Evolutionary conservation across 1,140 invertebrate genomes (phyloP).

Genomic region (Philotrypesis tridentata): DNA sequence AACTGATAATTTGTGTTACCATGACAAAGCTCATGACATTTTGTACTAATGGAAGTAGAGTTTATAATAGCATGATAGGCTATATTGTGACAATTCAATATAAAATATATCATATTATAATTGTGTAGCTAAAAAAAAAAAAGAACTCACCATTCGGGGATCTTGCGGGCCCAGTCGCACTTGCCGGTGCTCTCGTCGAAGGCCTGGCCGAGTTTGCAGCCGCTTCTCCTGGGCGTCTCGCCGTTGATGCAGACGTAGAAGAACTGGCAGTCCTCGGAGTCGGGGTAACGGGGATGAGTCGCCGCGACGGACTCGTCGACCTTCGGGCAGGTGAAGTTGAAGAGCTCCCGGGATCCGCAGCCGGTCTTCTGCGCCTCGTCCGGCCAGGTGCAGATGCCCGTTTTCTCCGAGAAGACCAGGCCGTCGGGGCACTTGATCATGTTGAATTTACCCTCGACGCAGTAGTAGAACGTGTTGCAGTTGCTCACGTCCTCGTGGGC

Average conservation of each 20-base stretch:
- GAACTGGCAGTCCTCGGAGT: conserved; percentile 92
- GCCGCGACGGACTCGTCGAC: conserved; percentile 82
- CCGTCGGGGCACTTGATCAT: conserved; percentile 91
- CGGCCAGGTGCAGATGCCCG: conserved; percentile 93
- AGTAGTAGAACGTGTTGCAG: conserved; percentile 94
- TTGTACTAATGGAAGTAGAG: no score
- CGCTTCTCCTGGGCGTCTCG: conserved; percentile 85
- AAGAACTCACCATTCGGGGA: conserved; percentile 89
- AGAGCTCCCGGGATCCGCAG: conserved; percentile 88
- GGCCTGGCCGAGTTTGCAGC: conserved; percentile 92
- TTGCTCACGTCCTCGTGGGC: conserved; percentile 85
- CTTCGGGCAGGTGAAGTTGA: conserved; percentile 89
- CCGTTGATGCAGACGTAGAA: conserved; percentile 95
- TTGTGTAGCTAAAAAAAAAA: no score
- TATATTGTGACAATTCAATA: no score
- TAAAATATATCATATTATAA: no score
- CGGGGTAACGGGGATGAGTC: conserved; percentile 89
- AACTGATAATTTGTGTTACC: no score
- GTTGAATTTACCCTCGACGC: conserved; percentile 91
- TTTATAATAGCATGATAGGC: no score
- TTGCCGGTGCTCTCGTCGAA: conserved; percentile 88
- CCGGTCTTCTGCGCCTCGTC: conserved; percentile 91
- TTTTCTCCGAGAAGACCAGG: conserved; percentile 90
- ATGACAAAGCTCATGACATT: no score
- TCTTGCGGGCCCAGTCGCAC: conserved; percentile 92